phyloP scores from a whole-genome alignment of 1,140 invertebrate species.

The Drosophila tropicalis region DNA sequence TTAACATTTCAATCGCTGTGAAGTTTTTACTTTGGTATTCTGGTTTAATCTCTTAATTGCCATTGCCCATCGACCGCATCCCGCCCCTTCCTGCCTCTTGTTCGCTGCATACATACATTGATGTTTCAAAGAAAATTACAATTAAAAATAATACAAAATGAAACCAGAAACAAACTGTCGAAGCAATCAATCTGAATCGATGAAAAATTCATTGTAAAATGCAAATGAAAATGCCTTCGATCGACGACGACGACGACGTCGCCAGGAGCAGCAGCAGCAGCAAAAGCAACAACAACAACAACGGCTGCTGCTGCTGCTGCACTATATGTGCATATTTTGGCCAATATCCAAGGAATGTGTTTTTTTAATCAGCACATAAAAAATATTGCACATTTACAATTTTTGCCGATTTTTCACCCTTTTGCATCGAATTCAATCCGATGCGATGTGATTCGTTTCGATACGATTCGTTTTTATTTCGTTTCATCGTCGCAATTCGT shows the following conservation, averaged over 20 bases:
- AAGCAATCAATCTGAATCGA: slow-evolving; percentile 75
- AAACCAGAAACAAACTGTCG: slow-evolving; percentile 74
- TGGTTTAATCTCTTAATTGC: slow-evolving; percentile 82
- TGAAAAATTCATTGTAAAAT: slow-evolving; percentile 52
- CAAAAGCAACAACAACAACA: neutral
- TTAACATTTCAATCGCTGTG: slow-evolving; percentile 16
- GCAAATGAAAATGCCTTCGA: slow-evolving; percentile 70
- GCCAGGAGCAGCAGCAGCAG: slow-evolving; percentile 11
- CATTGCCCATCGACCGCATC: slow-evolving; percentile 39
- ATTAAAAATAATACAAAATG: slow-evolving; percentile 66
- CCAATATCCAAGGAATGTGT: slow-evolving; percentile 82
- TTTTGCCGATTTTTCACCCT: slow-evolving; percentile 51
- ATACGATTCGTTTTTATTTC: slow-evolving; percentile 26
- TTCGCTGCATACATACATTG: slow-evolving; percentile 2
- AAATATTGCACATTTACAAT: slow-evolving; percentile 80
- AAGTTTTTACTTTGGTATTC: slow-evolving; percentile 63
- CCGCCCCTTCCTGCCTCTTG: slow-evolving; percentile 3
- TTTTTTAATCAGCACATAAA: slow-evolving; percentile 83
- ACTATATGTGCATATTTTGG: slow-evolving; percentile 72
- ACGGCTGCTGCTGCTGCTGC: neutral
- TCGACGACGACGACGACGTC: slow-evolving; percentile 45
- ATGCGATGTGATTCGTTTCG: slow-evolving; percentile 27
- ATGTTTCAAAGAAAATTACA: slow-evolving; percentile 77
- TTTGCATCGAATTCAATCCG: slow-evolving; percentile 21
- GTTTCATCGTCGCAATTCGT: slow-evolving; percentile 47